Evolutionary conservation across 2,797 vertebrate genomes (phyloP), one percentile per base, ranked within the genome.

Genomic region (Acipenser ruthenus): DNA sequence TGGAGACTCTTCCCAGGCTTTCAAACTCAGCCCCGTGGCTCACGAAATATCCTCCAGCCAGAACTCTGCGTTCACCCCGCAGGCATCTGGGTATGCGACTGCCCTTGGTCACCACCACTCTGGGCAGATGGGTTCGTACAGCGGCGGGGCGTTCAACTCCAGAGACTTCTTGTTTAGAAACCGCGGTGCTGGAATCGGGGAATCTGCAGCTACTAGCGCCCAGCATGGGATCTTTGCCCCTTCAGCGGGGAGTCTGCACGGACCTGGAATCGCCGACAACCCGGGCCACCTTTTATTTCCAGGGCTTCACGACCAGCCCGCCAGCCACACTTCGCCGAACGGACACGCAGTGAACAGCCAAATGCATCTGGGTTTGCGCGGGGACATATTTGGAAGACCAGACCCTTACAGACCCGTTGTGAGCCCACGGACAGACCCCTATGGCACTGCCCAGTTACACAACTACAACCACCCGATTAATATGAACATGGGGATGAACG

Each of bases 151-250:
- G 49, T 98, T 98, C 89, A 98, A 93, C 84, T 93, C 95, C 65
- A 94, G 95, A 86, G 96, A 97, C 88, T 96, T 97, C 91, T 91
- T 99, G 70, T 98, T 98, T 80, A 91, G 96, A 82, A 97, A 95
- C 90, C 92, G 96, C 66, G 78, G 94, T 70, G 86, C 89, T 37
- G 85, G 86, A 67, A 89, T 95, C 47, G 91, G 86, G 63, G 95
- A 97, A 72, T 81, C 91, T 58, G 75, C 88, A 15, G 86, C 91
- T 52, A 87, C 92, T 65, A 85, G 92, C 65, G 84, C 88, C 51
- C 93, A 95, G 85, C 91, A 93, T 72, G 92, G 92, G 80, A 88
- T 93, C 82, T 93, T 94, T 71, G 85, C 91, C 23, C 84, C 91
- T 66, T 89, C 91, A 15, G 82, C 87, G n/a, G 90, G 91, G 64